Percentiles rank a stretch among this genome's conserved stretches.
phyloP scores from a whole-genome alignment of 2,797 vertebrate genomes.

The Octomys mimax region DNA sequence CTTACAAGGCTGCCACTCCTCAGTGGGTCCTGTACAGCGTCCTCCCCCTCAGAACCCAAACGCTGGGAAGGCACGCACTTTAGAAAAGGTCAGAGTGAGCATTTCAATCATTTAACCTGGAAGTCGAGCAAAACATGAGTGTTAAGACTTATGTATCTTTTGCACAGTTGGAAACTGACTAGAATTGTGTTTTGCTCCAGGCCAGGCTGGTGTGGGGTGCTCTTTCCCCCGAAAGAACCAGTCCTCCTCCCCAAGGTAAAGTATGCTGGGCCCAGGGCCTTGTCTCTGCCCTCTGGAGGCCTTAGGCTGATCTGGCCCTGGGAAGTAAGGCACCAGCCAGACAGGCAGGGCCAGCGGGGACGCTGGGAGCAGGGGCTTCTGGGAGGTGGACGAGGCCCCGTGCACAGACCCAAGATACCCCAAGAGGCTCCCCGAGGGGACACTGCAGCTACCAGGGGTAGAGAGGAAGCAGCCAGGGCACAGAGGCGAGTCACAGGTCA shows the following conservation, averaged over 20 bases:
- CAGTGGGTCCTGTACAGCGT: background rate
- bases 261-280: background rate
- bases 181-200: fast-evolving
- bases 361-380: fast-evolving
- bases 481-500: background rate
- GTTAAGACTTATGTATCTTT: background rate
- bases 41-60: background rate
- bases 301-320: fast-evolving
- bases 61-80: fast-evolving
- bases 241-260: background rate
- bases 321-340: too few species aligned
- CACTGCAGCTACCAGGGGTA: too few species aligned
- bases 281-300: fast-evolving
- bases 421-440: too few species aligned
- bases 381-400: background rate
- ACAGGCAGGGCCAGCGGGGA: too few species aligned
- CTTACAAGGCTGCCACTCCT: background rate
- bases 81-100: background rate
- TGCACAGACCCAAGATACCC: fast-evolving
- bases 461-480: background rate
- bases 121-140: background rate
- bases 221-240: fast-evolving
- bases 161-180: fast-evolving
- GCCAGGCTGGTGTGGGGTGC: too few species aligned
- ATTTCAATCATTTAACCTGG: background rate